phyloP scores from a whole-genome alignment of 2,888 invertebrate species.

The Sepioteuthis lessoniana region DNA sequence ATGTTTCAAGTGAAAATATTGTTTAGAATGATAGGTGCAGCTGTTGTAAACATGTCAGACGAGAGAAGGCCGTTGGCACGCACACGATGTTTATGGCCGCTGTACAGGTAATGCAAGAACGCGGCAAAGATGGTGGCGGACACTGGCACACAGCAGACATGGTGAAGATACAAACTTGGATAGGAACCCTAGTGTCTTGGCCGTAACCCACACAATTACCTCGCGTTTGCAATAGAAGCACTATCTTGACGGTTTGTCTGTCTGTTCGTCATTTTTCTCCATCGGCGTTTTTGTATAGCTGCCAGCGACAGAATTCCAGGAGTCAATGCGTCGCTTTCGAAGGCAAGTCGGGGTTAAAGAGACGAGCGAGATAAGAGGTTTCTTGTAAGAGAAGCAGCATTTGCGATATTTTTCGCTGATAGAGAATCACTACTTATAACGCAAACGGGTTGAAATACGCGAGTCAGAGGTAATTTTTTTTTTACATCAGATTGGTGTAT shows the following conservation, averaged over 20 bases:
- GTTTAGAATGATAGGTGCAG: constrained; percentile 33
- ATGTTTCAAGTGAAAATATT: not conserved
- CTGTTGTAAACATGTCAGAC: not conserved
- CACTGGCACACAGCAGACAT: not conserved
- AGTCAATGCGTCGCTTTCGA: not conserved
- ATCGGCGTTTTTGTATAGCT: not conserved
- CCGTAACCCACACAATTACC: not conserved
- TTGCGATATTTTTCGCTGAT: too few relatives aligned
- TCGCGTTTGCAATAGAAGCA: not conserved
- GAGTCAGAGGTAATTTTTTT: too few relatives aligned
- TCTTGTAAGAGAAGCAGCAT: too few relatives aligned
- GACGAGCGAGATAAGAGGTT: not conserved
- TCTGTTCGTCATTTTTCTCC: not conserved
- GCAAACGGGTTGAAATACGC: too few relatives aligned
- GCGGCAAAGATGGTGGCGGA: not conserved
- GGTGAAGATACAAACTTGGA: not conserved
- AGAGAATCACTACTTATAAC: too few relatives aligned
- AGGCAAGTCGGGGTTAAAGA: not conserved
- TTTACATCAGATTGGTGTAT: too few relatives aligned
- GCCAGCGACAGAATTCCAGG: not conserved
- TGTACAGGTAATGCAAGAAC: not conserved
- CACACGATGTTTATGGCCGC: not conserved
- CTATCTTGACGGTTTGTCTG: not conserved
- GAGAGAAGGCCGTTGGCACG: not conserved
- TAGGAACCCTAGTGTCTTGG: not conserved